A percentile compares a stretch with the other conserved stretches of the same genome.
phyloP scores from a whole-genome alignment of 2,797 vertebrate species.

The Spatula versicolor region DNA sequence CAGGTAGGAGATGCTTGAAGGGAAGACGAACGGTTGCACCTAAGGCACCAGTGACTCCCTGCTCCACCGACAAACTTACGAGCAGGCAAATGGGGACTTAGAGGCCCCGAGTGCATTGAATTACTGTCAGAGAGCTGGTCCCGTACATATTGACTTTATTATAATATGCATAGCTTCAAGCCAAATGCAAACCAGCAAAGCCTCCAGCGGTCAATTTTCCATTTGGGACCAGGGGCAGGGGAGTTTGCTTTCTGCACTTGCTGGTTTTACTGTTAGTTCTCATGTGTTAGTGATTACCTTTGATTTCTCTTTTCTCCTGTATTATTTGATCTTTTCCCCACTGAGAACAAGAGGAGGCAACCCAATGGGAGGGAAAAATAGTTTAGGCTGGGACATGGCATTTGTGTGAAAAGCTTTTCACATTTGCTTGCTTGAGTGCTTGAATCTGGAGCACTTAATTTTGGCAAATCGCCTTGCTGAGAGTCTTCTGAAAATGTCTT shows the following conservation, averaged over 20 bases:
- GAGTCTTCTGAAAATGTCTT: constrained; percentile 74
- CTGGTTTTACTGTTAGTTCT: constrained; percentile 4
- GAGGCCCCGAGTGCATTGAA: background rate
- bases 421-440: constrained; percentile 16
- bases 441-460: constrained; percentile 51
- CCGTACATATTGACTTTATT: background rate
- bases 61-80: fast-evolving
- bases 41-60: background rate
- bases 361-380: background rate
- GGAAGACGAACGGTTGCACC: background rate
- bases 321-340: constrained; percentile 72
- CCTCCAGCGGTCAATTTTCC: constrained; percentile 12
- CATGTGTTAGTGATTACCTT: constrained; percentile 78
- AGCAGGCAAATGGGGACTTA: background rate
- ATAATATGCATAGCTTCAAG: constrained; percentile 23
- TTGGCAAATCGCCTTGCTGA: constrained; percentile 67
- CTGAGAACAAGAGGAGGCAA: constrained; percentile 60
- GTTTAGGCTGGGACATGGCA: background rate
- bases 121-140: background rate
- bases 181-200: background rate
- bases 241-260: constrained; percentile 18
- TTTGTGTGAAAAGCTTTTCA: constrained; percentile 77
- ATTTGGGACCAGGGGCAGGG: background rate
- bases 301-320: constrained; percentile 74
- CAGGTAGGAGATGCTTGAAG: constrained; percentile 1